Evolutionary conservation across 2,797 vertebrate genomes (phyloP).

Genomic region (Chrosomus eos): DNA sequence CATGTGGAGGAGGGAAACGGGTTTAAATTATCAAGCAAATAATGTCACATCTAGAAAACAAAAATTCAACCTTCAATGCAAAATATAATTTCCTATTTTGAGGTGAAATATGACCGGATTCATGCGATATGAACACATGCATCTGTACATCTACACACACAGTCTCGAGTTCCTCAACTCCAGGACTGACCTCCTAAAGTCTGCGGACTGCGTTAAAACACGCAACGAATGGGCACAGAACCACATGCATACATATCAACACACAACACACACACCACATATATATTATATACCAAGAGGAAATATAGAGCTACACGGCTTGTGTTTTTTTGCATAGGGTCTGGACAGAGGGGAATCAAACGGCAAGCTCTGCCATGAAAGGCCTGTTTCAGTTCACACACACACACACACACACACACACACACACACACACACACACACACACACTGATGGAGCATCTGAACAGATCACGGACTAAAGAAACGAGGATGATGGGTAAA

Average conservation of each 20-base stretch:
- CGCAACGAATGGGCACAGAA: not conserved
- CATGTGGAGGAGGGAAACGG: not conserved
- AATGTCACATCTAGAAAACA: not conserved
- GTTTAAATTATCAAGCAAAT: not conserved
- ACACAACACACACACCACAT: not conserved
- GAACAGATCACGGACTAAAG: conserved; percentile 12
- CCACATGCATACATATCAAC: not conserved
- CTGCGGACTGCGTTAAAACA: conserved; percentile 15
- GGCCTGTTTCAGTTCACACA: conserved; percentile 58
- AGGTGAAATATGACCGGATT: conserved; percentile 10
- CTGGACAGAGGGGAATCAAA: conserved; percentile 60
- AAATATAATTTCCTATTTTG: conserved; percentile 2
- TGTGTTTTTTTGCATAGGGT: conserved; percentile 69
- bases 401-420: conserved; percentile 53
- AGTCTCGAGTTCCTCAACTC: not conserved
- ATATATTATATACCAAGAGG: conserved; percentile 19
- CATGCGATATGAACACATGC: not conserved
- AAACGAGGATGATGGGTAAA: not conserved
- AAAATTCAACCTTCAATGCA: not conserved
- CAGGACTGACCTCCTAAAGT: not conserved
- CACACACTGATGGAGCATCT: conserved; percentile 54
- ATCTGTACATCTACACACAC: not conserved
- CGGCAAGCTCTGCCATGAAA: conserved; percentile 38
- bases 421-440: conserved; percentile 27
- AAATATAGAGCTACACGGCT: conserved; percentile 51